Conservation (phyloP, 2,113 vertebrate species). For the Rhadina sibilatrix region DNA sequence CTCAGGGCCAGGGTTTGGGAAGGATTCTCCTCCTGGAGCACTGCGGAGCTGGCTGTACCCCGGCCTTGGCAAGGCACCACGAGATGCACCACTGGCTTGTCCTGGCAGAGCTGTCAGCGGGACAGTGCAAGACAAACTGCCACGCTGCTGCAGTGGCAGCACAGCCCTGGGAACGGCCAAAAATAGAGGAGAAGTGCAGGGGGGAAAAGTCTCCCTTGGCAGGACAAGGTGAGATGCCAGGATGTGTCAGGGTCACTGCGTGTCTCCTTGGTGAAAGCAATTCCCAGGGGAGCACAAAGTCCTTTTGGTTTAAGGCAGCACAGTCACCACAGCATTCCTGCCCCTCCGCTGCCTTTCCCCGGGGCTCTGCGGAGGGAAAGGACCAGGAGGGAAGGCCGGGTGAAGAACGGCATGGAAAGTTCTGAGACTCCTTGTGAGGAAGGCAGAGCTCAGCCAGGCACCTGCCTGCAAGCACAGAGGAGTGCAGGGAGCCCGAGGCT, state of each 20-base stretch:
- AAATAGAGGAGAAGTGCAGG: not conserved
- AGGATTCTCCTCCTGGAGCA: not conserved
- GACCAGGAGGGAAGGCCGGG: not conserved
- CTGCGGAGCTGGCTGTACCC: not conserved
- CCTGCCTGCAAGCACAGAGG: not conserved
- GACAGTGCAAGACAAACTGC: slow-evolving; percentile 30
- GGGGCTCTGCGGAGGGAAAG: not conserved
- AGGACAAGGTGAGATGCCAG: slow-evolving; percentile 30
- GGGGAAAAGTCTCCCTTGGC: not conserved
- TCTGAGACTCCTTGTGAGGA: not conserved
- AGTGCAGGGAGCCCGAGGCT: not conserved
- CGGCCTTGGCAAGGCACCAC: slow-evolving; percentile 8
- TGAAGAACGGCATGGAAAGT: not conserved
- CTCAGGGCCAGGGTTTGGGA: not conserved
- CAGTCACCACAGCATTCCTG: not conserved
- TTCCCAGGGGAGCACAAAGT: not conserved
- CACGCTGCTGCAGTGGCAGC: not conserved
- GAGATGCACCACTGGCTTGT: slow-evolving; percentile 17
- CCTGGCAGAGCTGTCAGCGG: slow-evolving; percentile 11
- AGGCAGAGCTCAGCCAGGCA: not conserved
- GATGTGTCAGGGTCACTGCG: not conserved
- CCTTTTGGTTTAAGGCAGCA: not conserved
- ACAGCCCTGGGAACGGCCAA: not conserved
- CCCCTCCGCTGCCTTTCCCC: not conserved
- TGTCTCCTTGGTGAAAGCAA: not conserved